Conservation (phyloP, 2,797 vertebrate genomes). For the Pelobates cultripes region DNA sequence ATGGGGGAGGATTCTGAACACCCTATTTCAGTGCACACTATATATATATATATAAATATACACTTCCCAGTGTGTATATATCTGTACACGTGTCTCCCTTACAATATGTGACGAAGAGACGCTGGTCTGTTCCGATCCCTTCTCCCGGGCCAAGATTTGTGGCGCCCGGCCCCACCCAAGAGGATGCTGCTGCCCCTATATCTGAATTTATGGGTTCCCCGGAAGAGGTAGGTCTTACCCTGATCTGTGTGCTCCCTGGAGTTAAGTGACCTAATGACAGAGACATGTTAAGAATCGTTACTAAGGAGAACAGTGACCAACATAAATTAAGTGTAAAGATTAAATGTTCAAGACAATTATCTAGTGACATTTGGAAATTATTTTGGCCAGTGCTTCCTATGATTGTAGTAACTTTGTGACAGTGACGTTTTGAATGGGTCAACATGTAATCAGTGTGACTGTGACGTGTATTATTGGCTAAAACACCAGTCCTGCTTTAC, state of each 20-base stretch:
- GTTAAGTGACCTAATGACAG: background rate
- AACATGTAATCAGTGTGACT: background rate
- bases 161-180: constrained; percentile 6
- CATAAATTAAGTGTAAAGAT: too few species aligned
- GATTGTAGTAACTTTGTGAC: too few species aligned
- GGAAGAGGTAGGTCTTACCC: constrained; percentile 3
- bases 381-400: too few species aligned
- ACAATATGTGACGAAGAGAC: constrained; percentile 7
- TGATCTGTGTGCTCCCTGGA: background rate
- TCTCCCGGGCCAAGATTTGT: constrained; percentile 11
- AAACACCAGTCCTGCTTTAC: background rate
- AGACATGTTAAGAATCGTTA: background rate
- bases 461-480: background rate
- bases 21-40: background rate
- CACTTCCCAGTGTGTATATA: background rate
- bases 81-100: constrained; percentile 10
- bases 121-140: constrained; percentile 5
- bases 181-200: constrained; percentile 9
- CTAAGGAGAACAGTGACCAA: too few species aligned
- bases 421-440: background rate
- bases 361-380: too few species aligned
- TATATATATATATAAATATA: background rate
- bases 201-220: constrained; percentile 13
- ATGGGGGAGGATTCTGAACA: constrained; percentile 8
- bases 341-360: too few species aligned